Conservation (phyloP, 2,113 vertebrate genomes). For the Callithrix jacchus region DNA sequence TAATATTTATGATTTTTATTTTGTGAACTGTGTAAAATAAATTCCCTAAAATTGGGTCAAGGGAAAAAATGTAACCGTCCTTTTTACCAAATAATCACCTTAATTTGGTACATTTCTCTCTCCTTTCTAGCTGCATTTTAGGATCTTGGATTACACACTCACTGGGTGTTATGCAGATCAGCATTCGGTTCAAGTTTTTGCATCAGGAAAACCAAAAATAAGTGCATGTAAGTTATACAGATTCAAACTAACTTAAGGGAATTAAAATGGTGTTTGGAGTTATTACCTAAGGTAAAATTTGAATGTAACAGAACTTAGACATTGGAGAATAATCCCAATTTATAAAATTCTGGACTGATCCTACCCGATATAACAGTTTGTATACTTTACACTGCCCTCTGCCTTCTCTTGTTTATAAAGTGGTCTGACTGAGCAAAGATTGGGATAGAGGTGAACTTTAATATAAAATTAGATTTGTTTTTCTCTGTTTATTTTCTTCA, state of each 20-base stretch:
- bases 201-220: constrained; percentile 91
- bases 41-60: not conserved
- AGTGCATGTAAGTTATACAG: constrained; percentile 87
- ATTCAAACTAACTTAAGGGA: constrained; percentile 11
- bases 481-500: not conserved
- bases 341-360: constrained; percentile 7
- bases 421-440: not conserved
- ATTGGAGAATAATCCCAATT: not conserved
- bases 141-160: constrained; percentile 92
- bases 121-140: constrained; percentile 90
- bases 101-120: constrained; percentile 54
- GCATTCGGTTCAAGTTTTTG: constrained; percentile 94
- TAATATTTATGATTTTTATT: not conserved
- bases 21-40: not conserved
- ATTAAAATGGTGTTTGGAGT: not conserved
- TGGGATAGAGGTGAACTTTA: not conserved
- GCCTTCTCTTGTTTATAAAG: not conserved
- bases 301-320: constrained; percentile 13
- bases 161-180: constrained; percentile 95
- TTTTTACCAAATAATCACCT: constrained; percentile 8
- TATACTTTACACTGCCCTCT: not conserved
- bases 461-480: not conserved
- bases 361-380: not conserved
- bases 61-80: not conserved
- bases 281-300: constrained; percentile 15